Conservation (phyloP, 2,113 vertebrate species). For the Dicentrarchus labrax region DNA sequence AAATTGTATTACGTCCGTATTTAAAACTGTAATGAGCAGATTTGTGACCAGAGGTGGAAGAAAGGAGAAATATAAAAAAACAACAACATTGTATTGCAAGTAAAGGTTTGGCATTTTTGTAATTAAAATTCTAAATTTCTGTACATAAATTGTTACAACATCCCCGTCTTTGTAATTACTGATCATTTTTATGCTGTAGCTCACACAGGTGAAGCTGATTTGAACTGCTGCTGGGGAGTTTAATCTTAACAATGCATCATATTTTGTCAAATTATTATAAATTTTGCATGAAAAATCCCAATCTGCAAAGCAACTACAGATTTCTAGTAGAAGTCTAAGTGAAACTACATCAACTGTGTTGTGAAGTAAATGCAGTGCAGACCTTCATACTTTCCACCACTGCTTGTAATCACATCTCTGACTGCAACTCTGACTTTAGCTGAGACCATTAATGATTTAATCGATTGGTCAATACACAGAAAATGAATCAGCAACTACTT, state of each 20-base stretch:
- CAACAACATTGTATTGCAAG: neutral
- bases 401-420: neutral
- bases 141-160: neutral
- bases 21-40: neutral
- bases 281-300: neutral
- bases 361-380: neutral
- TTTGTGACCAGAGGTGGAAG: neutral
- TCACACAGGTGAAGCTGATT: too few relatives aligned
- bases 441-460: neutral
- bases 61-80: neutral
- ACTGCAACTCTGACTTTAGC: neutral
- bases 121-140: neutral
- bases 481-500: neutral
- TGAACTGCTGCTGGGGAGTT: neutral
- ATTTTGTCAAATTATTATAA: neutral
- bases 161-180: too few relatives aligned
- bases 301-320: neutral
- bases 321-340: neutral
- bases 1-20: neutral
- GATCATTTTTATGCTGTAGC: too few relatives aligned
- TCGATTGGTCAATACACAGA: neutral
- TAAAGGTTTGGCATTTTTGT: neutral
- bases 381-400: neutral
- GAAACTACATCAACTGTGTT: neutral
- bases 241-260: neutral